Evolutionary conservation across 2,797 vertebrate genomes (phyloP).

Genomic region (Heteromormyrus szaboi): DNA sequence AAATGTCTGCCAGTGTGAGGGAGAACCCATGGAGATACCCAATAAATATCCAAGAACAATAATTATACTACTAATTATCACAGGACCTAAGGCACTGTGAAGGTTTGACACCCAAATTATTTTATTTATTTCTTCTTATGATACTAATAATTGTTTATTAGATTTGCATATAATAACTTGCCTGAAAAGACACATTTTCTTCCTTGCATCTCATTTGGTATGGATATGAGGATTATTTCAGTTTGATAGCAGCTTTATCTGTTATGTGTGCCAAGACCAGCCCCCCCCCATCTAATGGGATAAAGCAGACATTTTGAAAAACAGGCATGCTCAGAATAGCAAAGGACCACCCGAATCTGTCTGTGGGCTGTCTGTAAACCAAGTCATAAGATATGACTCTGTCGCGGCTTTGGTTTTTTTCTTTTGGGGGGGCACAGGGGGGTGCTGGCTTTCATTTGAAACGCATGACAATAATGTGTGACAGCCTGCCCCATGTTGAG

Average conservation of each 20-base stretch:
- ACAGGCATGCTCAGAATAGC: conserved; percentile 3
- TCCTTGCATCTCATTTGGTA: conserved; percentile 7
- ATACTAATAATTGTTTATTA: conserved; percentile 1
- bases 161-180: background rate
- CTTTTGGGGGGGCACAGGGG: background rate
- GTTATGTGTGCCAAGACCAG: background rate
- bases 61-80: background rate
- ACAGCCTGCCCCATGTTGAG: background rate
- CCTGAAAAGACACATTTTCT: background rate
- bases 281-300: background rate
- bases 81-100: background rate
- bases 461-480: background rate
- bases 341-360: background rate
- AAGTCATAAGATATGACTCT: background rate
- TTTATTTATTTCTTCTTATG: background rate
- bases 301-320: background rate
- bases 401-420: background rate
- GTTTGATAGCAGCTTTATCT: background rate
- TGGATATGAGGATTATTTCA: conserved; percentile 6
- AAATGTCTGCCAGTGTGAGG: background rate
- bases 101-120: background rate
- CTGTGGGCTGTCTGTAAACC: background rate
- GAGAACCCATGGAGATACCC: background rate
- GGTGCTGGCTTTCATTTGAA: background rate
- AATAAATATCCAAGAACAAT: background rate